These are phyloP conservation scores for Cremastinae sp. DNA, from an alignment of 2,888 invertebrate genomes.

Conservation along the genomic window DNA sequence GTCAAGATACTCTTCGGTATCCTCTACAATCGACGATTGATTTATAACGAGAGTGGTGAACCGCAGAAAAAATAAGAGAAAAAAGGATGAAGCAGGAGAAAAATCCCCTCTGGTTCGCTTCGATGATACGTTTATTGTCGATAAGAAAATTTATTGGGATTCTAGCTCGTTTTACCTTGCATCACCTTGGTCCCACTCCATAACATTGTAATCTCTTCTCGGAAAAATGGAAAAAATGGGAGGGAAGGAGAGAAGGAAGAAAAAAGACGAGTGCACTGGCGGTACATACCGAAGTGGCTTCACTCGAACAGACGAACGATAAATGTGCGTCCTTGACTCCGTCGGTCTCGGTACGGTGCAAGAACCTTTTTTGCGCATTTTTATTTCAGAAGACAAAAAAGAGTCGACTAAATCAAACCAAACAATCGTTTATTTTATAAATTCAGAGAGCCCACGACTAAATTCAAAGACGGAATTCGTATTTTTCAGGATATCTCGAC, in stretches of 20 bases:
- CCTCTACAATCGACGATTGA: slow-evolving; percentile 74
- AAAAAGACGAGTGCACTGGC: slow-evolving; percentile 42
- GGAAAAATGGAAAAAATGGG: no score
- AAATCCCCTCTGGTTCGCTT: slow-evolving; percentile 42
- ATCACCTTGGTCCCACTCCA: slow-evolving; percentile 53
- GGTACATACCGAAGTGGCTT: slow-evolving; percentile 51
- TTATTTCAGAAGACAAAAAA: neutral
- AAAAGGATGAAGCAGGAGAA: slow-evolving; percentile 25
- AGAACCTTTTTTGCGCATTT: neutral
- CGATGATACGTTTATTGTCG: slow-evolving; percentile 71
- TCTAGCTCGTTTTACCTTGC: slow-evolving; percentile 63
- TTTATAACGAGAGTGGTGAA: slow-evolving; percentile 70
- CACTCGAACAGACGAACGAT: slow-evolving; percentile 63
- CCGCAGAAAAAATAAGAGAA: slow-evolving; percentile 20
- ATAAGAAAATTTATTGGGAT: slow-evolving; percentile 73
- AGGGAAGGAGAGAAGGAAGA: slow-evolving; percentile 61
- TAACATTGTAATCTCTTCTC: slow-evolving; percentile 73
- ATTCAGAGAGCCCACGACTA: slow-evolving; percentile 36
- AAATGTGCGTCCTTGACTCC: slow-evolving; percentile 65
- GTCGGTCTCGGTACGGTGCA: slow-evolving; percentile 40
- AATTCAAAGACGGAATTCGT: slow-evolving; percentile 33
- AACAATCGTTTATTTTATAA: no score
- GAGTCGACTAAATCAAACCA: no score
- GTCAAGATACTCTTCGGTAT: slow-evolving; percentile 60
- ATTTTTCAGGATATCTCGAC: slow-evolving; percentile 12